These are phyloP conservation scores for Lutjanus erythropterus DNA, from an alignment of 2,113 vertebrate genomes.

Conservation along the genomic window DNA sequence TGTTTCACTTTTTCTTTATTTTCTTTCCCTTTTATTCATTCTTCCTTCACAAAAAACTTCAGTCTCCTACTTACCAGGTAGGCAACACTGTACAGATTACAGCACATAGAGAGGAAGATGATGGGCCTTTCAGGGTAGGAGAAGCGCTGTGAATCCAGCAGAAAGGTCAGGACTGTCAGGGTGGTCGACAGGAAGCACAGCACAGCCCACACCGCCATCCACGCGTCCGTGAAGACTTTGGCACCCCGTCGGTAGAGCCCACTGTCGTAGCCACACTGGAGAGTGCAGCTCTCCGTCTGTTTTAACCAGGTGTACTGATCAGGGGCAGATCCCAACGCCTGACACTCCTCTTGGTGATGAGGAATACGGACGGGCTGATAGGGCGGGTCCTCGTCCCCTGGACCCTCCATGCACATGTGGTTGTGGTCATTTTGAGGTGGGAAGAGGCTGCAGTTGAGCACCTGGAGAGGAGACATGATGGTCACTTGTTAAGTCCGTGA, in stretches of 20 bases:
- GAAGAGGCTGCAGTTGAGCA: conserved; percentile 97
- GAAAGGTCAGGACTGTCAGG: conserved; percentile 97
- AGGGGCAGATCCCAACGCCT: conserved; percentile 86
- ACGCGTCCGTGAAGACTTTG: conserved; percentile 98
- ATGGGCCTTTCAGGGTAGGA: conserved; percentile 98
- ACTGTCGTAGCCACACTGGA: conserved; percentile 96
- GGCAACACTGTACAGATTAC: conserved; percentile 99
- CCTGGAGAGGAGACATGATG: conserved; percentile 42
- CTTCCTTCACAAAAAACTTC: not conserved
- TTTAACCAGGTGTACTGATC: conserved; percentile 98
- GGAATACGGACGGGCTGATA: conserved; percentile 88
- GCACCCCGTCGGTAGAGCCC: conserved; percentile 93
- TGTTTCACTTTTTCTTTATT: no score
- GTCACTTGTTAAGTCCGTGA: not conserved
- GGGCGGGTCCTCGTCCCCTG: conserved; percentile 92
- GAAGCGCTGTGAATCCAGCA: conserved; percentile 97
- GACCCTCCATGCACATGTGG: conserved; percentile 99
- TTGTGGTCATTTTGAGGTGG: conserved; percentile 98
- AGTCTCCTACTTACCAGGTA: conserved; percentile 87
- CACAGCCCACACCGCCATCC: conserved; percentile 98
- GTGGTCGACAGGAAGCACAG: conserved; percentile 98
- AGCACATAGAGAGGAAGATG: conserved; percentile 99
- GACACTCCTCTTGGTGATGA: conserved; percentile 94
- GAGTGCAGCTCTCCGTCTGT: conserved; percentile 91
- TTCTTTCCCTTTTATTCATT: no score